Evolutionary conservation across 2,113 vertebrate genomes (phyloP).

Genomic region (Mastomys coucha): DNA sequence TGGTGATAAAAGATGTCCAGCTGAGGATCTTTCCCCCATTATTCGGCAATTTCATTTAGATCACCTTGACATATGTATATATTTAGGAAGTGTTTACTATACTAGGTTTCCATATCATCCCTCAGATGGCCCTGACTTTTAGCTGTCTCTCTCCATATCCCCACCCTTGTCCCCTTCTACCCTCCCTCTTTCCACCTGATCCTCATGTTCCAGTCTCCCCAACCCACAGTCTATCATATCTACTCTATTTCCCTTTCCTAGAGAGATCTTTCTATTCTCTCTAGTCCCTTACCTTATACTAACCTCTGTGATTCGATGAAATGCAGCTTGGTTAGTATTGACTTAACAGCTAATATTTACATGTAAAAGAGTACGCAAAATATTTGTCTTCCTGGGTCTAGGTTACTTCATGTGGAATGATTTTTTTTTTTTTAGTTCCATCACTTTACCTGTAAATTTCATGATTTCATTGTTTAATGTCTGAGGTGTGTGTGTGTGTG

Average conservation of each 20-base stretch:
- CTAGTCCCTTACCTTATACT: background rate
- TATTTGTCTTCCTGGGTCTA: background rate
- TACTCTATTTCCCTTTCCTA: background rate
- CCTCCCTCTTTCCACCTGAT: background rate
- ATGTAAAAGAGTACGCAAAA: background rate
- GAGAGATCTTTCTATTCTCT: background rate
- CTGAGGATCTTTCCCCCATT: background rate
- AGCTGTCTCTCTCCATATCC: background rate
- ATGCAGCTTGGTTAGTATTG: background rate
- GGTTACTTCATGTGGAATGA: background rate
- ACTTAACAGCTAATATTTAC: background rate
- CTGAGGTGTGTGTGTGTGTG: background rate
- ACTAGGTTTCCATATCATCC: background rate
- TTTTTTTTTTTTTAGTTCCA: background rate
- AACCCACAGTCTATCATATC: background rate
- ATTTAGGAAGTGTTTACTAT: background rate
- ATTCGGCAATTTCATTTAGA: background rate
- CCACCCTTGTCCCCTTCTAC: too few species aligned
- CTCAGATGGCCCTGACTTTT: background rate
- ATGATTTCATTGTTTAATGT: background rate
- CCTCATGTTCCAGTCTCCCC: background rate
- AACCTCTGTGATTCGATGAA: background rate
- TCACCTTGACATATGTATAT: background rate
- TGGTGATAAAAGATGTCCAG: background rate
- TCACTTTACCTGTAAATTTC: background rate